These are phyloP conservation scores for Sesia bembeciformis DNA, from an alignment of 2,888 invertebrate genomes.

Conservation along the genomic window DNA sequence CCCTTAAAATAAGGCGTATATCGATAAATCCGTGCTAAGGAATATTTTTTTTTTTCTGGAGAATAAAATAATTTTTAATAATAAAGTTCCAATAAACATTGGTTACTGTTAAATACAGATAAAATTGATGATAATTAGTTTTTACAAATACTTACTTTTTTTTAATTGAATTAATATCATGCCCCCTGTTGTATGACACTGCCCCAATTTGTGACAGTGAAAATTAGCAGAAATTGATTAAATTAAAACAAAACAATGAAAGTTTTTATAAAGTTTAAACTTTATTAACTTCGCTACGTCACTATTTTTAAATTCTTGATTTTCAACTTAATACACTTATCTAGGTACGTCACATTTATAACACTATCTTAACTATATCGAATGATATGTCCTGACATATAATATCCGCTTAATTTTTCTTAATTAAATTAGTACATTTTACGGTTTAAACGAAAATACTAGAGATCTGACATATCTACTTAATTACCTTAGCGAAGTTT, in stretches of 20 bases:
- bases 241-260: conserved; percentile 24
- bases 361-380: conserved; percentile 61
- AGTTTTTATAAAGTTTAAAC: conserved; percentile 38
- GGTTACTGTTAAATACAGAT: no score
- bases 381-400: conserved; percentile 59
- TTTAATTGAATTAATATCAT: no score
- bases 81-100: no score
- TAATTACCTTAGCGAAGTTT: conserved; percentile 48
- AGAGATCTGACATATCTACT: conserved; percentile 59
- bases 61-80: no score
- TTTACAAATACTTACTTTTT: no score
- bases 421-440: conserved; percentile 55
- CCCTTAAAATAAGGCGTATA: no score
- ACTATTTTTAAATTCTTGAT: conserved; percentile 68
- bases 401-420: conserved; percentile 53
- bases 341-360: conserved; percentile 66
- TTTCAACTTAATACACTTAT: conserved; percentile 66
- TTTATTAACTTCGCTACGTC: conserved; percentile 67
- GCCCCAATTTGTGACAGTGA: no score
- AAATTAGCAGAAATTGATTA: no score
- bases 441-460: conserved; percentile 55
- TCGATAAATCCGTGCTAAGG: no score
- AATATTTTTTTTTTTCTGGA: no score
- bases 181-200: no score
- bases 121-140: no score